phyloP scores from a whole-genome alignment of 1,140 invertebrate genomes.

The Zaprionus lachaisei region DNA sequence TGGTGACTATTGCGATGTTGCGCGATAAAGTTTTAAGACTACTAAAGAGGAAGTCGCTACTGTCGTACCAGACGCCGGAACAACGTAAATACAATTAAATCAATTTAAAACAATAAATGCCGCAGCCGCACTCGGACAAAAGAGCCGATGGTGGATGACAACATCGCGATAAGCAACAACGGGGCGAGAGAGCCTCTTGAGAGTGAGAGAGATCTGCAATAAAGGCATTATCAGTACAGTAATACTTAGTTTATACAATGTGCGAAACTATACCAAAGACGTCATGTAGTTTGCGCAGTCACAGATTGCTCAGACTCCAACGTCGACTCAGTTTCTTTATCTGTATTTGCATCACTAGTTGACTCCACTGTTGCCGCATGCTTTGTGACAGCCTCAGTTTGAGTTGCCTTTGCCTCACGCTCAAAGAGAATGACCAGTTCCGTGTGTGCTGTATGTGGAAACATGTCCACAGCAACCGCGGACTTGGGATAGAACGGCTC shows the following conservation, averaged over 20 bases:
- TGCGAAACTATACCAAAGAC: slow-evolving; percentile 27
- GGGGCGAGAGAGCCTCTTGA: slow-evolving; percentile 43
- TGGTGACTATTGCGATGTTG: slow-evolving; percentile 38
- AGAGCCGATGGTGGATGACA: slow-evolving; percentile 64
- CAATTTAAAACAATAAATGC: slow-evolving; percentile 80
- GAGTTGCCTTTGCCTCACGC: slow-evolving; percentile 76
- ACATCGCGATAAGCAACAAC: slow-evolving; percentile 42
- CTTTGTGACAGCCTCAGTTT: slow-evolving; percentile 4
- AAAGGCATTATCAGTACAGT: slow-evolving; percentile 33
- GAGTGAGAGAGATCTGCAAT: slow-evolving; percentile 31
- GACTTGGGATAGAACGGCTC: slow-evolving; percentile 92
- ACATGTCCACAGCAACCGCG: slow-evolving; percentile 96
- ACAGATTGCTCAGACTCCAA: slow-evolving; percentile 1
- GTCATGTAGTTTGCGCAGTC: slow-evolving; percentile 7
- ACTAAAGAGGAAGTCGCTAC: slow-evolving; percentile 70
- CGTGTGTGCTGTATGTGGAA: slow-evolving; percentile 95
- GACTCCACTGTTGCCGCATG: neutral
- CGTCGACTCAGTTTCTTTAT: neutral
- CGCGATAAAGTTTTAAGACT: slow-evolving; percentile 37
- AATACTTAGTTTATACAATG: neutral
- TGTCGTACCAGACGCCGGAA: slow-evolving; percentile 60
- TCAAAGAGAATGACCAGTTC: slow-evolving; percentile 95
- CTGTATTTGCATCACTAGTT: slow-evolving; percentile 2
- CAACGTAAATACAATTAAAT: slow-evolving; percentile 80
- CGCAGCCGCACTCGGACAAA: slow-evolving; percentile 56